Evolutionary conservation across 2,113 vertebrate genomes (phyloP).

Genomic region (Microcebus tavaratra): DNA sequence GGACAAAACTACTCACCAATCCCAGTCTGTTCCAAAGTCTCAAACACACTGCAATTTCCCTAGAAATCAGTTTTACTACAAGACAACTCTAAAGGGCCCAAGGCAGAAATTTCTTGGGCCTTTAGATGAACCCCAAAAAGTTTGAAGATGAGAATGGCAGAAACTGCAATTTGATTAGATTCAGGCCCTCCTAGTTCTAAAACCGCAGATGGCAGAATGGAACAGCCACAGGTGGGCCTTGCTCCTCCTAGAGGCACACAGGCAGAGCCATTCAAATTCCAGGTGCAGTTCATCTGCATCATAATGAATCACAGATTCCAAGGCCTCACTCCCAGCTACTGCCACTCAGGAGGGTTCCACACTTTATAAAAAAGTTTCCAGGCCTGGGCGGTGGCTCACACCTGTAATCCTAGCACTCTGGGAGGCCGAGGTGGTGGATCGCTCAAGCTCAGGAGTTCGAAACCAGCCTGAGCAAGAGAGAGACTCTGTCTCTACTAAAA

Average conservation of each 20-base stretch:
- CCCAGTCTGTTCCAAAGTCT: not conserved
- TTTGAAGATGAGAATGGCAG: not conserved
- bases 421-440: no score
- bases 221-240: not conserved
- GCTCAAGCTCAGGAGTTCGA: no score
- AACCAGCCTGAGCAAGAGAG: no score
- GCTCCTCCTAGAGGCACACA: not conserved
- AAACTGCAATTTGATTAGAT: not conserved
- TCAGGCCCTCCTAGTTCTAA: not conserved
- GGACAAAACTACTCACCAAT: not conserved
- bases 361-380: not conserved
- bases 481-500: no score
- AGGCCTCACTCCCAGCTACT: not conserved
- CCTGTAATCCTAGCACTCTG: no score
- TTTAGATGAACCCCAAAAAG: not conserved
- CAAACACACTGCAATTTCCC: not conserved
- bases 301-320: not conserved
- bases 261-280: not conserved
- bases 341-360: not conserved
- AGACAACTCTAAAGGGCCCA: not conserved
- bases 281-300: not conserved
- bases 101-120: not conserved
- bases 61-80: not conserved
- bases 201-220: not conserved
- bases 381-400: not conserved